These are phyloP conservation scores for Nephrotoma guestfalica DNA, from an alignment of 2,888 invertebrate species.

Conservation along the genomic window DNA sequence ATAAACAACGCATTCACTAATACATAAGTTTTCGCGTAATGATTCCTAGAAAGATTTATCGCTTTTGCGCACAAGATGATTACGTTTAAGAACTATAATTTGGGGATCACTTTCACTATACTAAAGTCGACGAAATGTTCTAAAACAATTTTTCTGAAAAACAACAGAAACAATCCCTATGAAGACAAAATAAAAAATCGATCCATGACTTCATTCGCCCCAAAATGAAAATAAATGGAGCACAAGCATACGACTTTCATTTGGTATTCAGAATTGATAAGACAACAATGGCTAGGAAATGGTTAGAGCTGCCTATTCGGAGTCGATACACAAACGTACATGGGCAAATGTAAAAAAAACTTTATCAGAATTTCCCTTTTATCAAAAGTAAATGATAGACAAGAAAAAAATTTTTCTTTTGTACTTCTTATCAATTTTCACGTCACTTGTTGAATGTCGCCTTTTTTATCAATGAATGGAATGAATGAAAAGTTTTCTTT, in stretches of 20 bases:
- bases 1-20: no score
- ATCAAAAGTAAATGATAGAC: not conserved
- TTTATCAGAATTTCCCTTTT: not conserved
- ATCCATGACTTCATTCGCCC: not conserved
- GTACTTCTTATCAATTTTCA: not conserved
- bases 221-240: not conserved
- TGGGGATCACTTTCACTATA: no score
- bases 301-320: no score
- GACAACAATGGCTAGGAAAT: no score
- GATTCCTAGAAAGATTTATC: no score
- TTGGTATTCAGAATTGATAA: not conserved
- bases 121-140: no score
- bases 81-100: no score
- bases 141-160: no score
- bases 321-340: no score
- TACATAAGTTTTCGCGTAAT: no score
- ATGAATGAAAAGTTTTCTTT: not conserved
- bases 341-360: not conserved
- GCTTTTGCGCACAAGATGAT: no score
- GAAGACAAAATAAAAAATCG: not conserved
- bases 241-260: not conserved
- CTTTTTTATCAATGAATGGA: not conserved
- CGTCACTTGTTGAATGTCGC: not conserved
- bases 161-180: not conserved
- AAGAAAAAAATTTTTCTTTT: not conserved